phyloP scores from a whole-genome alignment of 2,888 invertebrate genomes.

The Nemurella pictetii region DNA sequence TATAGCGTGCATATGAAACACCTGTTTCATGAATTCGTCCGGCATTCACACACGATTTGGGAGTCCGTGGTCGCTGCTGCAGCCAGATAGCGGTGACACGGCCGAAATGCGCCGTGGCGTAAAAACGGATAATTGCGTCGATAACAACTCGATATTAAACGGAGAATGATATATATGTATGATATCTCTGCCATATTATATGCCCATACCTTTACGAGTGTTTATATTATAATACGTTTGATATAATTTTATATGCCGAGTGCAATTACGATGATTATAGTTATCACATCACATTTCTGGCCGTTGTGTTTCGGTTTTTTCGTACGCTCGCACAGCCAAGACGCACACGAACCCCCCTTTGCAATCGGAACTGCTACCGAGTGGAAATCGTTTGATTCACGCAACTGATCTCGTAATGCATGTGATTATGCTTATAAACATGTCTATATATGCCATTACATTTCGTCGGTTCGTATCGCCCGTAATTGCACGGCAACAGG shows the following conservation, averaged over 20 bases:
- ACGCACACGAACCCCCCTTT: background rate
- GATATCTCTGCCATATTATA: background rate
- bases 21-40: background rate
- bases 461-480: too few relatives aligned
- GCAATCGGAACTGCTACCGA: background rate
- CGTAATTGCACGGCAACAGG: too few relatives aligned
- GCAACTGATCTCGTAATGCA: constrained; percentile 1
- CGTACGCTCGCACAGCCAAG: background rate
- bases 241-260: constrained; percentile 9
- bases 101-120: background rate
- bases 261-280: constrained; percentile 28
- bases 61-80: background rate
- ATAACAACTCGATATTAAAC: constrained; percentile 24
- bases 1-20: background rate
- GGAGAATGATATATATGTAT: background rate
- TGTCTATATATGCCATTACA: too few relatives aligned
- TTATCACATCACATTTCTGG: background rate
- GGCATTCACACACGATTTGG: too few relatives aligned
- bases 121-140: constrained; percentile 7
- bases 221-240: background rate
- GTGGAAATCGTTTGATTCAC: background rate
- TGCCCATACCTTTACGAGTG: too few relatives aligned
- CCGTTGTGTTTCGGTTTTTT: background rate
- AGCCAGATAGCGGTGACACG: constrained; percentile 10
- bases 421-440: background rate